A percentile compares a stretch with the other conserved stretches of the same genome.
Evolutionary conservation across 2,797 vertebrate genomes (phyloP).

Genomic region (Spea hammondii): DNA sequence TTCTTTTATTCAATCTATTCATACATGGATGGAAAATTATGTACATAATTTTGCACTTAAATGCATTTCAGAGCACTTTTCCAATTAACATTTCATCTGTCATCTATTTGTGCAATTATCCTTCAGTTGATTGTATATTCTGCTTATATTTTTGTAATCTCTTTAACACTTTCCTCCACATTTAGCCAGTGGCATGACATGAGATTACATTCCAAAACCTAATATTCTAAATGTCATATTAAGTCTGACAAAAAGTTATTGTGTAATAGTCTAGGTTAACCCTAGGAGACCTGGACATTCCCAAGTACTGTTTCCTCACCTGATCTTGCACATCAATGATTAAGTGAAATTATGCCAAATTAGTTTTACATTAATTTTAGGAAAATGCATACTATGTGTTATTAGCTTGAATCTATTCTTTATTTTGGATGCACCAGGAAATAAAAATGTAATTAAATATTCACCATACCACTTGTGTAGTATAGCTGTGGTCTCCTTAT

Average conservation of each 20-base stretch:
- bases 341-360: too few species aligned
- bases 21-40: constrained; percentile 34
- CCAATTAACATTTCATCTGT: constrained; percentile 49
- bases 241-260: not conserved
- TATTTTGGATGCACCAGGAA: too few species aligned
- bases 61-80: constrained; percentile 46
- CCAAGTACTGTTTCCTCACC: too few species aligned
- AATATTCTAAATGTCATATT: not conserved
- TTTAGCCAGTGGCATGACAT: constrained; percentile 9
- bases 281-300: too few species aligned
- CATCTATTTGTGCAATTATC: constrained; percentile 42
- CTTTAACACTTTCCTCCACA: constrained; percentile 33
- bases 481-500: too few species aligned
- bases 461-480: too few species aligned
- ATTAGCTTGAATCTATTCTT: too few species aligned
- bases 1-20: constrained; percentile 18
- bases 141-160: constrained; percentile 29
- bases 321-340: too few species aligned
- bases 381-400: too few species aligned
- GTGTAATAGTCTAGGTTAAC: too few species aligned
- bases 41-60: constrained; percentile 42
- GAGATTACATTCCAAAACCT: constrained; percentile 3
- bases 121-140: constrained; percentile 26
- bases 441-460: too few species aligned
- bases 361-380: too few species aligned